Evolutionary conservation across 2,888 invertebrate species (phyloP), one percentile per base, ranked within the genome.

Genomic region (Drosophila aldrichi): DNA sequence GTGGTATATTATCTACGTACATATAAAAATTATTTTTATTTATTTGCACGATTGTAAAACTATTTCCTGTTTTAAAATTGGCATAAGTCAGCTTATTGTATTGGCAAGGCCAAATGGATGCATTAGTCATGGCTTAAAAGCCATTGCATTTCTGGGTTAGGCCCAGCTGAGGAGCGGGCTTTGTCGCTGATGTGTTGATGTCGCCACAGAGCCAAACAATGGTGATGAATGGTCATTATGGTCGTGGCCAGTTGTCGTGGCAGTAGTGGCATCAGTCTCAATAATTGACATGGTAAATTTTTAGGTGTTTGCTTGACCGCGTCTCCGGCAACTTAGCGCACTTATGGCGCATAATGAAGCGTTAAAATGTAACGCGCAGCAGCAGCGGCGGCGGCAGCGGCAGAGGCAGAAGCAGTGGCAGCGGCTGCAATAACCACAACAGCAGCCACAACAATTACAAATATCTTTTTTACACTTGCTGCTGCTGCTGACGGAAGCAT

Each of bases 281-380:
- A 88, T 88, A 75, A 84, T 88, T 85, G 85, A 79, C 88, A 84
- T 79, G 70, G 89, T 82, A 82, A 75, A 67, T 75, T 78, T 73
- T 55, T 25, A 73, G 81, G 57, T 77, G 81, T 78, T 83, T 70
- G 72, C 71, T 66, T 60, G 72, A 54, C 55, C 46, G 56, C 56
- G 52, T 57, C 48, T 41, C 41, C n/a, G 57, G 55, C 63, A 59
- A 72, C 70, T 64, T 60, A 38, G 63, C 34, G 58, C 65, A 70
- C 77, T 84, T 74, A 79, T 81, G 79, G 77, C 88, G 69, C 88
- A 84, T 89, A 88, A 86, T 86, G 85, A 89, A 87, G 88, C 85
- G 89, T 82, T 89, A 72, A 89, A 89, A 81, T 89, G 84, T 81
- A 89, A 81, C 83, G 77, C 88, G 72, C 78, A 64, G 69, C 64